These are phyloP conservation scores for Okamejei kenojei DNA, from an alignment of 2,797 vertebrate species.

Conservation along the genomic window DNA sequence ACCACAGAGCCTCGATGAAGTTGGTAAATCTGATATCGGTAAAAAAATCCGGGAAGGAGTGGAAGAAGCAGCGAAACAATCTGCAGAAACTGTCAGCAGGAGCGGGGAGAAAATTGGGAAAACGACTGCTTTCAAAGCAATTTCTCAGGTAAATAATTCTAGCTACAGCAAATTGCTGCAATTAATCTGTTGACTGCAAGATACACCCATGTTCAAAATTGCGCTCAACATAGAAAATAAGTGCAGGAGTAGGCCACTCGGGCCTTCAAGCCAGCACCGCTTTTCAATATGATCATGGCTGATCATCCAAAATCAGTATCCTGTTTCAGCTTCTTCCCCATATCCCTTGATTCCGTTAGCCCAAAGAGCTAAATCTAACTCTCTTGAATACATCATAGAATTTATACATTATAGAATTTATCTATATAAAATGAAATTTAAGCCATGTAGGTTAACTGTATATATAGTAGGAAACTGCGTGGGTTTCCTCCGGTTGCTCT, in stretches of 20 bases:
- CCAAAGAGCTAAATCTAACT: too few species aligned
- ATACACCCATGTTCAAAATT: neutral
- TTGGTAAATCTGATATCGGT: slow-evolving; percentile 78
- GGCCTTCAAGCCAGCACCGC: too few species aligned
- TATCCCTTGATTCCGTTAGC: too few species aligned
- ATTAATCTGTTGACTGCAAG: neutral
- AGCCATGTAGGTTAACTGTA: neutral
- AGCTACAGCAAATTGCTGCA: neutral
- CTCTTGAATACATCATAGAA: too few species aligned
- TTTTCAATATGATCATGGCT: too few species aligned
- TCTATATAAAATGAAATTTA: neutral
- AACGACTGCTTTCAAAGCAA: slow-evolving; percentile 80
- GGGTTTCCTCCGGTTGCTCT: too few species aligned
- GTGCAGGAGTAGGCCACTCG: too few species aligned
- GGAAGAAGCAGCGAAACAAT: slow-evolving; percentile 87
- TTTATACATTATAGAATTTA: too few species aligned
- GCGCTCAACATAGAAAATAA: too few species aligned
- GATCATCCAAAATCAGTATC: too few species aligned
- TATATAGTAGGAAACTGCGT: too few species aligned
- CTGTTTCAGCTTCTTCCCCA: too few species aligned
- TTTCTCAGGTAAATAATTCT: slow-evolving; percentile 75
- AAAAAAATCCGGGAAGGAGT: slow-evolving; percentile 88
- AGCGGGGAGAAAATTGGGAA: slow-evolving; percentile 83
- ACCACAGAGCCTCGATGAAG: slow-evolving; percentile 81
- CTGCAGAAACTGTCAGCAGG: slow-evolving; percentile 77